These are phyloP conservation scores for Oxyura jamaicensis DNA, from an alignment of 2,113 vertebrate species.

Conservation along the genomic window DNA sequence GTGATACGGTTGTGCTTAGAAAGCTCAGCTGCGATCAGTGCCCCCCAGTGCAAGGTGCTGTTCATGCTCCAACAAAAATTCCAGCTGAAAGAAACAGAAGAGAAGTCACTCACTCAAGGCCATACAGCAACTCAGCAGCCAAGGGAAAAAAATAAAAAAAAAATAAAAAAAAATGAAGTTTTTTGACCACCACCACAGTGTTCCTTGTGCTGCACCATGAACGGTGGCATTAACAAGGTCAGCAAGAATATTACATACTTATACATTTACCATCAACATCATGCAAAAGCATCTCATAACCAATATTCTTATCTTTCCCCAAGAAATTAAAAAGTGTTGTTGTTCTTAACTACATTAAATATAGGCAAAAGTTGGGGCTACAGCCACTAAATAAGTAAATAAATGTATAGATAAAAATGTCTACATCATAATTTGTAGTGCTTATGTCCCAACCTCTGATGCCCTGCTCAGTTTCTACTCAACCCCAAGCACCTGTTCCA, in stretches of 20 bases:
- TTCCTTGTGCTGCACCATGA: background rate
- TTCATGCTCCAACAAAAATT: constrained; percentile 6
- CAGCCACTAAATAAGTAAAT: background rate
- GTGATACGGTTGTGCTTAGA: background rate
- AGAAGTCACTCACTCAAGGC: constrained; percentile 2
- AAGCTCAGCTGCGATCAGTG: constrained; percentile 29
- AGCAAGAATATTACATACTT: background rate
- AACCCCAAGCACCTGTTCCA: constrained; percentile 14
- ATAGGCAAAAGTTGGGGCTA: background rate
- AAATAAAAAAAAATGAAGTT: background rate
- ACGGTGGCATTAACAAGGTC: constrained; percentile 1
- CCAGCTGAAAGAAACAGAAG: constrained; percentile 15
- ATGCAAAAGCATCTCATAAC: background rate
- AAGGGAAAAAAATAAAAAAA: background rate
- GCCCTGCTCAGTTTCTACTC: background rate
- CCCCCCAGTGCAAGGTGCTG: constrained; percentile 8
- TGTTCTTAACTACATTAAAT: background rate
- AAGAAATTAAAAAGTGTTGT: background rate
- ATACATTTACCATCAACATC: background rate
- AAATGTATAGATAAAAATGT: background rate
- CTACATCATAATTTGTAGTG: background rate
- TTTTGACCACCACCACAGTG: background rate
- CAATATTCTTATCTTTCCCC: background rate
- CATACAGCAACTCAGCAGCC: background rate
- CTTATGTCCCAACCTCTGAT: background rate